Evolutionary conservation across 2,888 invertebrate genomes (phyloP).

Genomic region (Neoascia interrupta): DNA sequence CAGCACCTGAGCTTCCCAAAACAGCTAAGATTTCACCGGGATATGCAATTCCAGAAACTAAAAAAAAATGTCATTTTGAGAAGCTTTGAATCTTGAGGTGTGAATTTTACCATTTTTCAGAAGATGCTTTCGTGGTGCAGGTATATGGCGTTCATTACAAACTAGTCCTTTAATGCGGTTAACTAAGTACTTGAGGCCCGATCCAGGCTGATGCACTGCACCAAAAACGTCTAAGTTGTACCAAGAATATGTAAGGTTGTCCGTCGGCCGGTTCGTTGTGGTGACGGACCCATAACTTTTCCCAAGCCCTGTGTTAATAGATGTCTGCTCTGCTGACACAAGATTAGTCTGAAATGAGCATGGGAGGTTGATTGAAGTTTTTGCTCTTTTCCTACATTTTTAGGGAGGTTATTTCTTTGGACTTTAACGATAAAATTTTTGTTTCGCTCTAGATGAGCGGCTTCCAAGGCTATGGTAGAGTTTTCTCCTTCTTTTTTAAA

Average conservation of each 20-base stretch:
- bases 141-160: constrained; percentile 77
- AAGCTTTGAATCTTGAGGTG: not conserved
- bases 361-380: not conserved
- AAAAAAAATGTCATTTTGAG: not conserved
- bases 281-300: constrained; percentile 77
- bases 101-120: constrained; percentile 84
- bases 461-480: no score
- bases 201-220: constrained; percentile 81
- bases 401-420: no score
- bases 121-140: constrained; percentile 84
- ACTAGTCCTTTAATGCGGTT: constrained; percentile 80
- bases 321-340: constrained; percentile 72
- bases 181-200: constrained; percentile 78
- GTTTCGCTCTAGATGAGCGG: no score
- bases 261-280: constrained; percentile 62
- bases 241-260: constrained; percentile 87
- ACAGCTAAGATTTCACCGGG: constrained; percentile 93
- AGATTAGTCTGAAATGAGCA: constrained; percentile 9
- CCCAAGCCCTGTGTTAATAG: constrained; percentile 72
- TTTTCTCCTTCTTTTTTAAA: no score
- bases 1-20: constrained; percentile 95
- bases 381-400: no score
- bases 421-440: no score
- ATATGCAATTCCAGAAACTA: constrained; percentile 90
- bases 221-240: constrained; percentile 88